Evolutionary conservation across 2,113 vertebrate species (phyloP), one percentile per base, ranked within the genome.

Genomic region (Toxotes jaculatrix): DNA sequence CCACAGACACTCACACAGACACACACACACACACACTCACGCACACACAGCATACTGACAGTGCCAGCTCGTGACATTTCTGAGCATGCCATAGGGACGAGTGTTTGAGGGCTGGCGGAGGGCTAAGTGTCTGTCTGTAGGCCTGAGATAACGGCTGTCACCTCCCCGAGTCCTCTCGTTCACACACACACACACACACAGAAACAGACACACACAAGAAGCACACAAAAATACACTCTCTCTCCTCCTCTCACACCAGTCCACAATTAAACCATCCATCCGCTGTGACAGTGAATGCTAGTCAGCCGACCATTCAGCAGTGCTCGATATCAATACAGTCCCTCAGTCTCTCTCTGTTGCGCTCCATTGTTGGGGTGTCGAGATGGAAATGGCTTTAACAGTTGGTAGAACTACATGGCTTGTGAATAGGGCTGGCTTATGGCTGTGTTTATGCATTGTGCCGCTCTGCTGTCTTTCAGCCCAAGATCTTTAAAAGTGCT

Each of bases 71-170:
- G 27, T 93, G 92, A 93, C 92, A 94, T 94, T 94, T 93, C 85
- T 90, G 90, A 93, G 91, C 85, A 79, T 80, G 89, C 91, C 88
- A 88, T 77, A 67, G 93, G 91, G 92, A 91, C 81, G 63, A 88
- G 80, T 85, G 86, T 87, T 78, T 85, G 90, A 92, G 89, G 90
- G 83, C 83, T 92, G 90, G 89, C 85, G 56, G 76, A 71, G 73
- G 88, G 87, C 91, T 91, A 91, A 94, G 91, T 91, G 91, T 91
- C 85, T 87, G 87, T 93, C 93, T 93, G 92, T 89, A 87, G 92
- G 83, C 87, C 85, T 43, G 89, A 91, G 92, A 94, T 93, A 94
- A 93, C 89, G 71, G 86, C 84, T 82, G 91, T 92, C 91, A 93
- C 84, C 83, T 90, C 91, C 84, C 84, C 31, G 45, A 84, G 79